phyloP scores from a whole-genome alignment of 1,140 invertebrate genomes.

The Penaeus japonicus region DNA sequence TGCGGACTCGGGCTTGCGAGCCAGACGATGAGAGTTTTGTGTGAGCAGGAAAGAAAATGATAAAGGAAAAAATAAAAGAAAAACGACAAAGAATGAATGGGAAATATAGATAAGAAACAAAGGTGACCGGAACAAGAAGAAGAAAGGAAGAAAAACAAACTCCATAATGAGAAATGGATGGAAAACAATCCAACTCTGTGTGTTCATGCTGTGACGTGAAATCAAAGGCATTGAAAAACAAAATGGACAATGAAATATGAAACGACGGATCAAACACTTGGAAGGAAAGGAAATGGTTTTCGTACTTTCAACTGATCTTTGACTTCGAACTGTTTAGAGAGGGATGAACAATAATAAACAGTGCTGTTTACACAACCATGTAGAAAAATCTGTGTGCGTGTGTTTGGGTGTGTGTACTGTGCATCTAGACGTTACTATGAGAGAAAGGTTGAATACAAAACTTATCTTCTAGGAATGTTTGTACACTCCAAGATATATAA shows the following conservation, averaged over 20 bases:
- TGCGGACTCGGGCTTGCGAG: slow-evolving; percentile 36
- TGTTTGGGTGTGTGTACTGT: neutral
- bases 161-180: neutral
- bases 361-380: neutral
- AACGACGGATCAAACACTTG: neutral
- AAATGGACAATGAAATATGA: too few species aligned
- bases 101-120: neutral
- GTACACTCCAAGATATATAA: too few species aligned
- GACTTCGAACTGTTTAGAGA: neutral
- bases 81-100: neutral
- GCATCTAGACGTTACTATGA: too few species aligned
- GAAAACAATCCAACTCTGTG: neutral
- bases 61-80: neutral
- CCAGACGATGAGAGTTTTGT: slow-evolving; percentile 43
- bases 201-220: neutral
- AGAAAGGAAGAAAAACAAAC: neutral
- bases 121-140: neutral
- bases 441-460: too few species aligned
- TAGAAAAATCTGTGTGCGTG: slow-evolving; percentile 7
- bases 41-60: neutral
- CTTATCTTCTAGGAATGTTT: too few species aligned
- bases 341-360: neutral
- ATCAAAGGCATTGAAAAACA: neutral
- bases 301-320: neutral
- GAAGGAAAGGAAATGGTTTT: neutral